Base-by-base conservation (phyloP, 2,888 invertebrate species). In the Platypus cylindrus region DNA sequence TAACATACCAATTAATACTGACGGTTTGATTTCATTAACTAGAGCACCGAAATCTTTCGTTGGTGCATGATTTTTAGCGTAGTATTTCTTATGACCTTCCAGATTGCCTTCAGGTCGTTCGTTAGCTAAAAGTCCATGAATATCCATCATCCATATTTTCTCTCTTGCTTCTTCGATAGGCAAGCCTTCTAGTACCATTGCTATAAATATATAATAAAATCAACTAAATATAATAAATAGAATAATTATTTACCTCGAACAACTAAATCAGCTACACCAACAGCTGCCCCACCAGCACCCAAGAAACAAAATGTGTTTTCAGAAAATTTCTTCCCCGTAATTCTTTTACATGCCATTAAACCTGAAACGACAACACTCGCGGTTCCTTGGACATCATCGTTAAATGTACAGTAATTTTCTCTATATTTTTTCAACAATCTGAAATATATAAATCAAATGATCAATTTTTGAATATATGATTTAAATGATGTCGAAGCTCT, bases 291-390 rank as follows among this genome's bases (percentile, higher is more conserved):
- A 40, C 97, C 97, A 32, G 97, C 97, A 11, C 97, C 97, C 59
- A 90, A 83, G 70, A 98, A 54, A 1, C 97, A 75, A 50, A 95
- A 77, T 16, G 71, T 76, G 58, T 94, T 84, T 13, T 95, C 85
- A 2, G 76, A 75, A 17, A 98, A 67, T 47, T 71, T 72, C 45
- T 75, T 87, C 45, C 80, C 76, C 8, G 93, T 94, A 48, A 94
- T 65, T 39, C 83, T 71, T 25, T 91, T 68, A 15, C 89, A 82
- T 23, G 94, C 86, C 42, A 97, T 59, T 30, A 98, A 66, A 0
- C 98, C 98, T 9, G 90, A 91, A 13, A 97, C 83, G 7, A 93
- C 94, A 12, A 98, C 97, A 3, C 91, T 71, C 2, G 98, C 97
- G 7, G 51, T 52, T 4, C 56, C 56, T 40, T 98, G 95, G 57